These are phyloP conservation scores for Aphidius ervi DNA, from an alignment of 1,140 invertebrate species.

Conservation along the genomic window DNA sequence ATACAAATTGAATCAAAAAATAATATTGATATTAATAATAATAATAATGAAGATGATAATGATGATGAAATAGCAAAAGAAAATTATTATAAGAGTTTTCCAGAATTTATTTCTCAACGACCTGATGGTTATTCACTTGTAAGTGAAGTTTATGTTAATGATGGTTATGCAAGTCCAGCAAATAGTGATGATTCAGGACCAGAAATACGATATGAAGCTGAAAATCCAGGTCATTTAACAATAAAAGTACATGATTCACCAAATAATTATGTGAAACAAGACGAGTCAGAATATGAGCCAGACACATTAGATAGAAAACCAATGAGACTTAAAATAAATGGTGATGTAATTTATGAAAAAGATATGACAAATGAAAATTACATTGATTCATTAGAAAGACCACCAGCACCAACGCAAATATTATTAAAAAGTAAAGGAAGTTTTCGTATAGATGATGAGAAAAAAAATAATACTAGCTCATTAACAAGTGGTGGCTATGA, in stretches of 20 bases:
- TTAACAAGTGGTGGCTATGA: slow-evolving; percentile 57
- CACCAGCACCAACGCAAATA: slow-evolving; percentile 58
- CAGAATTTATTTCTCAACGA: slow-evolving; percentile 51
- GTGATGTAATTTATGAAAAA: slow-evolving; percentile 40
- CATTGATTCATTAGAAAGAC: slow-evolving; percentile 57
- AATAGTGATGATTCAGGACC: slow-evolving; percentile 61
- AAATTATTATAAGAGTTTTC: slow-evolving; percentile 49
- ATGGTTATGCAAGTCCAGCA: slow-evolving; percentile 66
- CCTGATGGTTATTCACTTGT: slow-evolving; percentile 63
- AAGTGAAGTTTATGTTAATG: slow-evolving; percentile 74
- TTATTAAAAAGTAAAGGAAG: slow-evolving; percentile 58
- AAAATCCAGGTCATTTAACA: slow-evolving; percentile 67
- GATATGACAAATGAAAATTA: slow-evolving; percentile 47
- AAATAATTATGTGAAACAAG: slow-evolving; percentile 64
- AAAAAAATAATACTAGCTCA: slow-evolving; percentile 27
- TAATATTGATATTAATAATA: not conserved
- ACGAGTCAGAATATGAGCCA: slow-evolving; percentile 77
- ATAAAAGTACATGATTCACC: slow-evolving; percentile 75
- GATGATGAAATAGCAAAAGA: slow-evolving; percentile 48
- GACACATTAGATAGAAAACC: slow-evolving; percentile 81
- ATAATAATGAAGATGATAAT: not conserved
- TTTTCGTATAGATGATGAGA: slow-evolving; percentile 54
- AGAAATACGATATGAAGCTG: slow-evolving; percentile 58
- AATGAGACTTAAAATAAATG: slow-evolving; percentile 57
- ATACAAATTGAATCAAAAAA: slow-evolving; percentile 43